A percentile compares a stretch with the other conserved stretches of the same genome.
These are phyloP conservation scores for Mnemiopsis leidyi DNA, from an alignment of 37 sponge, comb jelly and placozoan species.

Conservation along the genomic window DNA sequence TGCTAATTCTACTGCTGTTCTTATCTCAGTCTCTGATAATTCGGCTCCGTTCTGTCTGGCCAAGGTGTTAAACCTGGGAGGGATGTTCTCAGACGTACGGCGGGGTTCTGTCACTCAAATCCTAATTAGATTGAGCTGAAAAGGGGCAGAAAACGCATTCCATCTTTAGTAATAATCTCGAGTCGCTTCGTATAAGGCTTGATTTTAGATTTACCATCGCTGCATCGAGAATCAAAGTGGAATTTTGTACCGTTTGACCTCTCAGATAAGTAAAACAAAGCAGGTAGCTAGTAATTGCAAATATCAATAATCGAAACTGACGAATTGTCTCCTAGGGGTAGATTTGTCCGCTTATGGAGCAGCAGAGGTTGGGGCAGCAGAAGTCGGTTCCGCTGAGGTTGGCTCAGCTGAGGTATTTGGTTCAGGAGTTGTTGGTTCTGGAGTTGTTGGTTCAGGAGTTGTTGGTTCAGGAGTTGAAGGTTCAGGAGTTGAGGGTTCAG, in stretches of 20 bases:
- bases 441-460: not conserved
- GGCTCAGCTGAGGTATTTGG: not conserved
- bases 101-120: not conserved
- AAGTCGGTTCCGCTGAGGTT: not conserved
- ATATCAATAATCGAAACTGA: no score
- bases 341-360: no score
- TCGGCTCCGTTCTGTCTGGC: slow-evolving; percentile 31
- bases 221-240: no score
- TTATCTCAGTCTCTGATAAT: slow-evolving; percentile 64
- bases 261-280: no score
- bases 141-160: not conserved
- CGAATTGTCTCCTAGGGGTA: no score
- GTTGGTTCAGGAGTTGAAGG: not conserved
- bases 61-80: not conserved
- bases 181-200: not conserved
- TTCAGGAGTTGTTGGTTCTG: not conserved
- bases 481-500: not conserved
- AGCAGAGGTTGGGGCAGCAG: no score
- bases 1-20: not conserved
- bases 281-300: no score
- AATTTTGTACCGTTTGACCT: no score
- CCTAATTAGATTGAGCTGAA: not conserved
- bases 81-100: not conserved
- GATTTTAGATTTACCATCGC: not conserved
- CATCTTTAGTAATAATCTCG: not conserved